Evolutionary conservation across 2,888 invertebrate genomes (phyloP), one percentile per base, ranked within the genome.

Genomic region (Leucophora obtusa): DNA sequence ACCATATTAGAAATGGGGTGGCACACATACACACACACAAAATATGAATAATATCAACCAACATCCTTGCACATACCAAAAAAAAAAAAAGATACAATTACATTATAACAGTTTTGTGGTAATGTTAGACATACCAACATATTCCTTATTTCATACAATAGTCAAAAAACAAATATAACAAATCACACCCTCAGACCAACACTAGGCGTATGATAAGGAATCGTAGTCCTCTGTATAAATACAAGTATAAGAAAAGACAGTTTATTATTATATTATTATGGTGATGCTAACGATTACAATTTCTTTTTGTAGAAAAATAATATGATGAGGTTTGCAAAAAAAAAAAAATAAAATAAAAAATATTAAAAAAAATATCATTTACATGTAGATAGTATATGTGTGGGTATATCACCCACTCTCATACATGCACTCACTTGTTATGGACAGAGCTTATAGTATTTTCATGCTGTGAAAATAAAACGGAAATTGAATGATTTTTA

Each of bases 401-500:
- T 5, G 14, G 7, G 4, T n/a, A 17, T 18, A 28, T 28, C 47
- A 11, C 65, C 66, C 70, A 68, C 21, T 47, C 43, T 38, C 62
- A 75, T 28, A 51, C 47, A 18, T 2, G 9, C 11, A 17, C 43
- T 9, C 18, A 17, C 15, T 10, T 9, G 15, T 35, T 54, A 11
- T 28, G 38, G 35, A 60, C 21, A 51, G 53, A 35, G 33, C 47
- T 75, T 38, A 60, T 54, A 68, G 18, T 69, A 47, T 69, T 75
- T 66, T 74, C 71, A 21, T 84, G 87, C 73, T 77, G 71, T 83
- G 81, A 72, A 85, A 83, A 66, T 15, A 65, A 15, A 75, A 58
- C 88, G 88, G 88, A 88, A 88, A 88, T 88, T 88, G 88, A 88
- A 88, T 88, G 86, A 88, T 88, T 88, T 81, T 88, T 88, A 87